A percentile compares a stretch with the other conserved stretches of the same genome.
phyloP scores from a whole-genome alignment of 1,140 invertebrate genomes.

The Bombus confusus region DNA sequence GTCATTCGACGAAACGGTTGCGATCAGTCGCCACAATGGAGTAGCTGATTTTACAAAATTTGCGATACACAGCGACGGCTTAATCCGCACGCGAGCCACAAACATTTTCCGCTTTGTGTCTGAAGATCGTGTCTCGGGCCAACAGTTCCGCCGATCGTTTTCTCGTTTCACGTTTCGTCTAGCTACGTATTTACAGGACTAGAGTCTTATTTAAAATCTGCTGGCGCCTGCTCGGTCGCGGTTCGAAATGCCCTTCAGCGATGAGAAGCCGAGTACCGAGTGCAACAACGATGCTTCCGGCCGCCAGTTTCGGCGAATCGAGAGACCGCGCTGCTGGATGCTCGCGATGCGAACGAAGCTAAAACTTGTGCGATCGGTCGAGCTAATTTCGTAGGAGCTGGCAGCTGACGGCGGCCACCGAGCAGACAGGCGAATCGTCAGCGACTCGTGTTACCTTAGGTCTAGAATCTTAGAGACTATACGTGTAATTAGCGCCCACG shows the following conservation, averaged over 20 bases:
- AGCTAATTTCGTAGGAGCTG: neutral
- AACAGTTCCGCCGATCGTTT: slow-evolving; percentile 25
- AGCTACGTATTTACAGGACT: slow-evolving; percentile 73
- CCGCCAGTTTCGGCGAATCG: too few species aligned
- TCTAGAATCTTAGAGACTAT: slow-evolving; percentile 62
- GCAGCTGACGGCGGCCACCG: neutral
- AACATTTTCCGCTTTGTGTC: slow-evolving; percentile 9
- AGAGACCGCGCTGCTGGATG: neutral
- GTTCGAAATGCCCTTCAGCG: neutral
- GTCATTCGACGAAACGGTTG: too few species aligned
- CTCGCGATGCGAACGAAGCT: neutral
- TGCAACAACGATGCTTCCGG: too few species aligned
- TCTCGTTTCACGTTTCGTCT: slow-evolving; percentile 34
- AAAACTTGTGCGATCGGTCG: neutral
- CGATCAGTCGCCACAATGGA: neutral
- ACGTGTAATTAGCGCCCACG: slow-evolving; percentile 62
- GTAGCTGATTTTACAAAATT: neutral
- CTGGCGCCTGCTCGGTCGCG: slow-evolving; percentile 36
- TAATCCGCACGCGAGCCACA: slow-evolving; percentile 2
- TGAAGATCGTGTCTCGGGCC: neutral
- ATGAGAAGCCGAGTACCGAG: too few species aligned
- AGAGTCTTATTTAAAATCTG: slow-evolving; percentile 68
- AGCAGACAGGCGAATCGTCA: slow-evolving; percentile 59
- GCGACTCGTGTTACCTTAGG: slow-evolving; percentile 54
- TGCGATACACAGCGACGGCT: neutral